Conservation (phyloP, 2,113 vertebrate species). For the Corapipo altera region DNA sequence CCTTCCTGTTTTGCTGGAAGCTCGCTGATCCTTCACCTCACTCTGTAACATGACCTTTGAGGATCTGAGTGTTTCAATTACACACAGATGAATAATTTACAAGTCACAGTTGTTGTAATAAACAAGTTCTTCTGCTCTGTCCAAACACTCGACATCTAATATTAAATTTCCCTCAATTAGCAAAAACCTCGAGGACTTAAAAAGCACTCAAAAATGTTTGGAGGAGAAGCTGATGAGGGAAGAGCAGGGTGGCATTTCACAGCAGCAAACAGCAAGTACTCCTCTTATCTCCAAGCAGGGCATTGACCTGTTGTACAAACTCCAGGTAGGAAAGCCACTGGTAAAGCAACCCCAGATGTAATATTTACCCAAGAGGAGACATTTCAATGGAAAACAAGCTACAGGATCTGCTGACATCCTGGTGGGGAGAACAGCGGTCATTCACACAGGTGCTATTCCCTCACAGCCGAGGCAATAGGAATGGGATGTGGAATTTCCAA, state of each 20-base stretch:
- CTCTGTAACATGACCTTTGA: constrained; percentile 11
- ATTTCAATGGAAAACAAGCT: constrained; percentile 65
- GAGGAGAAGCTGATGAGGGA: background rate
- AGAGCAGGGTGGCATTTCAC: background rate
- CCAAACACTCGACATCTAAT: background rate
- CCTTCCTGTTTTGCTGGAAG: constrained; percentile 12
- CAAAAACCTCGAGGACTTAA: background rate
- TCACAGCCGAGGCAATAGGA: background rate
- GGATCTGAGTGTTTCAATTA: background rate
- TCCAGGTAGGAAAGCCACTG: constrained; percentile 45
- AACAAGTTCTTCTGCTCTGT: background rate
- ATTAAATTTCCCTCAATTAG: background rate
- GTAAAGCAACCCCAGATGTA: constrained; percentile 51
- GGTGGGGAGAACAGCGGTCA: constrained; percentile 18
- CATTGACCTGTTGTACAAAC: constrained; percentile 57
- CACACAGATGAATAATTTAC: constrained; percentile 58
- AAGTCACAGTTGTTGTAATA: background rate
- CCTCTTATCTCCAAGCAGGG: constrained; percentile 36
- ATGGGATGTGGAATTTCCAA: background rate
- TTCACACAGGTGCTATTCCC: background rate
- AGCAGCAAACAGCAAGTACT: constrained; percentile 41
- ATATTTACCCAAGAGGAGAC: constrained; percentile 66
- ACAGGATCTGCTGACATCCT: constrained; percentile 55
- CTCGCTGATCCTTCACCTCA: background rate
- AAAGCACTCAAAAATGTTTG: background rate